A percentile compares a stretch with the other conserved stretches of the same genome.
These are phyloP conservation scores for Drosophila aff. DNA, from an alignment of 1,140 invertebrate species.

Conservation along the genomic window DNA sequence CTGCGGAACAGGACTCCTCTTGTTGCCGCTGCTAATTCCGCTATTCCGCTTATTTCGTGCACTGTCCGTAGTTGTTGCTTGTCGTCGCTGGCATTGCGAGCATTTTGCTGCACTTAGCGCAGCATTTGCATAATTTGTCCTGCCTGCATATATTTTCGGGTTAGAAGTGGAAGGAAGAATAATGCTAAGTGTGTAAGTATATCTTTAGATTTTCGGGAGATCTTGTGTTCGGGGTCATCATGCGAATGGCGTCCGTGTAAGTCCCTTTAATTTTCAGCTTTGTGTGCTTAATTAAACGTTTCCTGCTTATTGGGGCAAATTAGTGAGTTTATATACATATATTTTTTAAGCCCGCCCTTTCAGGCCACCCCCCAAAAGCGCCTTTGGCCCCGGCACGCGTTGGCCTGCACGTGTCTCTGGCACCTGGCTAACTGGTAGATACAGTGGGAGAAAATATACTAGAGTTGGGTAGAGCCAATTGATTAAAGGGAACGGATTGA, in stretches of 20 bases:
- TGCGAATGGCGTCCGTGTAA: conserved; percentile 30
- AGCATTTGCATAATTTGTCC: conserved; percentile 65
- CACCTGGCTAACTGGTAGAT: conserved; percentile 48
- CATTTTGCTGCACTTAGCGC: conserved; percentile 66
- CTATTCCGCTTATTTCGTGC: conserved; percentile 37
- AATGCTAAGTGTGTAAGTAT: conserved; percentile 8
- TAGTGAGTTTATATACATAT: conserved; percentile 8
- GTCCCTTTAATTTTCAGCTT: conserved; percentile 31
- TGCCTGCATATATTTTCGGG: conserved; percentile 34
- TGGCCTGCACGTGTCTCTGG: conserved; percentile 61
- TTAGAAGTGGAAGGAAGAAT: neutral
- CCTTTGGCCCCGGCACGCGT: conserved; percentile 37
- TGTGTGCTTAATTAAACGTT: conserved; percentile 42
- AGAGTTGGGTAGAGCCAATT: too few species aligned
- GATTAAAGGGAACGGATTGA: neutral
- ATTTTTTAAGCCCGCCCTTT: conserved; percentile 10
- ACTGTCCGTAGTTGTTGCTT: conserved; percentile 36
- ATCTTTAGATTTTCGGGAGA: conserved; percentile 15
- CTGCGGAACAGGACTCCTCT: conserved; percentile 24
- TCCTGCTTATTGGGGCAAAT: conserved; percentile 49
- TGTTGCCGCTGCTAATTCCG: conserved; percentile 30
- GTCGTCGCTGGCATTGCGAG: conserved; percentile 57
- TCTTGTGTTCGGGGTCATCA: conserved; percentile 15
- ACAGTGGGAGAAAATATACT: neutral
- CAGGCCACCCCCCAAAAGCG: conserved; percentile 1